These are phyloP conservation scores for Kryptopterus vitreolus DNA, from an alignment of 2,797 vertebrate genomes.

Conservation along the genomic window DNA sequence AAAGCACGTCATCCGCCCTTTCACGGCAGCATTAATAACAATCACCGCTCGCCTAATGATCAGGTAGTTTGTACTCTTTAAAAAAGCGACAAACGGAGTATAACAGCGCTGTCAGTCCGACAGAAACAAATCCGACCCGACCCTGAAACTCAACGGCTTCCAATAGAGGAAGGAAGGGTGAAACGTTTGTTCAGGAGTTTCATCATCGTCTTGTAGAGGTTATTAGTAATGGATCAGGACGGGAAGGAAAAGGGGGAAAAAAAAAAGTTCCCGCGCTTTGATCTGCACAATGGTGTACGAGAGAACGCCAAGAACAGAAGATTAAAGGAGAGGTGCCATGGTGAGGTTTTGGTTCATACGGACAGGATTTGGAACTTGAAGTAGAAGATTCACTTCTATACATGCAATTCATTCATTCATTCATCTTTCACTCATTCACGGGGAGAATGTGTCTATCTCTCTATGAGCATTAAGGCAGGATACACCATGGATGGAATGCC, in stretches of 20 bases:
- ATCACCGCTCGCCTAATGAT: slow-evolving; percentile 61
- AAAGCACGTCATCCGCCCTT: slow-evolving; percentile 77
- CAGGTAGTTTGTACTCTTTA: slow-evolving; percentile 75
- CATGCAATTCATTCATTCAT: background rate
- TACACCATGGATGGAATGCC: too few relatives aligned
- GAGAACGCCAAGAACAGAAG: slow-evolving; percentile 5
- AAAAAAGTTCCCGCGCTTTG: slow-evolving; percentile 19
- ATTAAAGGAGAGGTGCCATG: slow-evolving; percentile 33
- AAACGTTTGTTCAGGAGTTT: slow-evolving; percentile 45
- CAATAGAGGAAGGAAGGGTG: slow-evolving; percentile 46
- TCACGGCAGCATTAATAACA: slow-evolving; percentile 59
- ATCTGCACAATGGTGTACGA: slow-evolving; percentile 35
- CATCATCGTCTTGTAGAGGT: slow-evolving; percentile 46
- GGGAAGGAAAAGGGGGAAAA: too few relatives aligned
- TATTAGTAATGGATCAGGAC: slow-evolving; percentile 19
- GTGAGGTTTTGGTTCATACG: background rate
- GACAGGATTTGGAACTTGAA: background rate
- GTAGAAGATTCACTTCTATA: background rate
- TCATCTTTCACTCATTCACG: too few relatives aligned
- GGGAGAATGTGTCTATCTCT: too few relatives aligned
- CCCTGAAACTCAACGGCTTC: slow-evolving; percentile 58
- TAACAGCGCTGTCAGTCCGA: slow-evolving; percentile 68
- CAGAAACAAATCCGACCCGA: slow-evolving; percentile 64
- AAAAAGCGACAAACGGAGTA: slow-evolving; percentile 73
- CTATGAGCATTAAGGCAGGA: too few relatives aligned